Conservation (phyloP, 2,888 invertebrate genomes). For the Anorthoa munda region DNA sequence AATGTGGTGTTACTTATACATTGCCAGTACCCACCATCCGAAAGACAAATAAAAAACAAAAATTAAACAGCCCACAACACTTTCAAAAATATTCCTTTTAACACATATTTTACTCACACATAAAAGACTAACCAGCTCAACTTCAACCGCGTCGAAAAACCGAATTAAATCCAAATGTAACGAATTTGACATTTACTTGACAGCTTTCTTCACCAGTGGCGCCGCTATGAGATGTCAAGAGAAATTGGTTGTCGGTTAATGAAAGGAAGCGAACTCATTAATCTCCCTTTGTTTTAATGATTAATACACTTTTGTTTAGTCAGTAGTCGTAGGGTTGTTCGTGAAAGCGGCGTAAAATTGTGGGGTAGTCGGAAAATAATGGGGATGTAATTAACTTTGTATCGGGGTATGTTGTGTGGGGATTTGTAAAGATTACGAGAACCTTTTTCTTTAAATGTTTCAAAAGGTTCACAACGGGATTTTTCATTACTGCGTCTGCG, state of each 20-base stretch:
- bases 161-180: slow-evolving; percentile 20
- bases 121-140: slow-evolving; percentile 14
- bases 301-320: slow-evolving; percentile 56
- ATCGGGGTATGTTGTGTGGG: slow-evolving; percentile 24
- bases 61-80: slow-evolving; percentile 17
- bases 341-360: slow-evolving; percentile 41
- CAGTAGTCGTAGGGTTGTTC: slow-evolving; percentile 48
- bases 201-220: slow-evolving; percentile 29
- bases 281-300: slow-evolving; percentile 58
- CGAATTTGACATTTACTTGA: slow-evolving; percentile 34
- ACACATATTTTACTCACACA: slow-evolving; percentile 35
- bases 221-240: slow-evolving; percentile 29
- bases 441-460: slow-evolving; percentile 2
- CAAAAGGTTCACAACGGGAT: too few relatives aligned
- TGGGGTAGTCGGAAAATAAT: slow-evolving; percentile 42
- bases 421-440: slow-evolving; percentile 23
- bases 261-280: slow-evolving; percentile 53
- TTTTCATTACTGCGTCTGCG: too few relatives aligned
- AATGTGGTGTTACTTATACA: background rate
- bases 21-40: background rate
- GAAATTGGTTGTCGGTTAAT: slow-evolving; percentile 27
- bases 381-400: slow-evolving; percentile 38
- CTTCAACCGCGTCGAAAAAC: slow-evolving; percentile 3
- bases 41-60: slow-evolving; percentile 32
- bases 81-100: slow-evolving; percentile 33